These are phyloP conservation scores for Drosophila algonquin DNA, from an alignment of 2,888 invertebrate species.

Conservation along the genomic window DNA sequence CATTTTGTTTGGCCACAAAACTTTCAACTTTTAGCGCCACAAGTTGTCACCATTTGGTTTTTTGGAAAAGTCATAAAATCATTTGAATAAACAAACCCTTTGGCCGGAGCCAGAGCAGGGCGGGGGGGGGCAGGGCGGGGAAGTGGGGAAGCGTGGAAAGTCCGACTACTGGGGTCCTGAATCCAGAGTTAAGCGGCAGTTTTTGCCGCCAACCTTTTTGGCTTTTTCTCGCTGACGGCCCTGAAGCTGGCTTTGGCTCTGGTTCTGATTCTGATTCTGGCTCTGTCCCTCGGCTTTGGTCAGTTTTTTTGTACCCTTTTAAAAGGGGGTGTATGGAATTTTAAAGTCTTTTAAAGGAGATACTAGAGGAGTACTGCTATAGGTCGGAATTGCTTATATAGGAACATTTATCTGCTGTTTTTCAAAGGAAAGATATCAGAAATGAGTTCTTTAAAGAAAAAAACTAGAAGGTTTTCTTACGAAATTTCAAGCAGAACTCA, in stretches of 20 bases:
- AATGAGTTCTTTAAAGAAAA: no score
- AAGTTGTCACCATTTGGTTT: constrained; percentile 77
- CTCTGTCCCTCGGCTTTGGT: not conserved
- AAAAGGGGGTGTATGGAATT: not conserved
- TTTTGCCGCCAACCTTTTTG: constrained; percentile 44
- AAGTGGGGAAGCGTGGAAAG: not conserved
- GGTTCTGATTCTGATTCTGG: not conserved
- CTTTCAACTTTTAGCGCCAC: constrained; percentile 76
- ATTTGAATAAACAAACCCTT: constrained; percentile 71
- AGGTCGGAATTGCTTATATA: not conserved
- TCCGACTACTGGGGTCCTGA: constrained; percentile 2
- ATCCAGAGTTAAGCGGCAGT: constrained; percentile 49
- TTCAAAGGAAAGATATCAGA: not conserved
- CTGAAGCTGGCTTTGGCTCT: not conserved
- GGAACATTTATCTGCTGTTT: not conserved
- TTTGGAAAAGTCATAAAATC: constrained; percentile 73
- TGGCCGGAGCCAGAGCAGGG: constrained; percentile 6
- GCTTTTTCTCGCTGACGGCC: constrained; percentile 2
- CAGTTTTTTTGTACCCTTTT: not conserved
- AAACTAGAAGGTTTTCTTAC: no score
- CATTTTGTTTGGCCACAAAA: constrained; percentile 69
- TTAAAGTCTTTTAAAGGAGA: not conserved
- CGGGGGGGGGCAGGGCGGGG: not conserved
- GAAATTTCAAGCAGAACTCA: not conserved
- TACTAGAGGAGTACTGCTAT: not conserved